Evolutionary conservation across 1,140 invertebrate genomes (phyloP).

Genomic region (Leptoteleia sp.): DNA sequence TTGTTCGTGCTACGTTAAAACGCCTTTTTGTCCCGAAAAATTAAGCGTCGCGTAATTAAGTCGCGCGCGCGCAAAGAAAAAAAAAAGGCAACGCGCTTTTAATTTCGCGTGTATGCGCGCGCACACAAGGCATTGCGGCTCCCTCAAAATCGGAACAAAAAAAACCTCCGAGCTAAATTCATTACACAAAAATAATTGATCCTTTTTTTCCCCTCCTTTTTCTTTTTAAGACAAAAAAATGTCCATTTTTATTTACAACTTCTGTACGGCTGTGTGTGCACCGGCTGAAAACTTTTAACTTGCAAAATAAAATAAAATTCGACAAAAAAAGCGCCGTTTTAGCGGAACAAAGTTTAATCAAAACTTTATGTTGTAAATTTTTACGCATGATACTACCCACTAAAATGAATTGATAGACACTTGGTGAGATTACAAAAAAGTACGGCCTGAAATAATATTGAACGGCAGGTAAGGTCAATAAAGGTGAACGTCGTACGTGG

Average conservation of each 20-base stretch:
- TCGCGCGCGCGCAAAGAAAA: no score
- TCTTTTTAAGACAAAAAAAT: constrained; percentile 39
- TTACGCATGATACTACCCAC: constrained; percentile 32
- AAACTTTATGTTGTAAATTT: constrained; percentile 47
- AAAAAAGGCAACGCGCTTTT: constrained; percentile 22
- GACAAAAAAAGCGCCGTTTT: constrained; percentile 22
- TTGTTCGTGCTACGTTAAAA: neutral
- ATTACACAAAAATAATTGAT: constrained; percentile 37
- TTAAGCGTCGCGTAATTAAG: constrained; percentile 29
- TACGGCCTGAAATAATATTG: constrained; percentile 43
- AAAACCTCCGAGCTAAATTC: constrained; percentile 48
- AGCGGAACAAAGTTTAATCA: constrained; percentile 39
- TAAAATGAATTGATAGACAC: constrained; percentile 49
- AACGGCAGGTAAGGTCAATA: constrained; percentile 51
- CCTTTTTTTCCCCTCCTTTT: no score
- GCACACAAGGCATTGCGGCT: no score
- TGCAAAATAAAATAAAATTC: constrained; percentile 32
- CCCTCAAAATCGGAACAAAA: constrained; percentile 34
- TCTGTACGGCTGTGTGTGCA: constrained; percentile 21
- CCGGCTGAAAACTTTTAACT: constrained; percentile 32
- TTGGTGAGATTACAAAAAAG: constrained; percentile 50
- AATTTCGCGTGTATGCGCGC: constrained; percentile 12
- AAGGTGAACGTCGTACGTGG: constrained; percentile 41
- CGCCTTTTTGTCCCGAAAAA: neutral
- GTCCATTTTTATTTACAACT: constrained; percentile 38